Evolutionary conservation across 64 coral and sea anemone species (phyloP).

Genomic region (Stichodactyla helianthus): DNA sequence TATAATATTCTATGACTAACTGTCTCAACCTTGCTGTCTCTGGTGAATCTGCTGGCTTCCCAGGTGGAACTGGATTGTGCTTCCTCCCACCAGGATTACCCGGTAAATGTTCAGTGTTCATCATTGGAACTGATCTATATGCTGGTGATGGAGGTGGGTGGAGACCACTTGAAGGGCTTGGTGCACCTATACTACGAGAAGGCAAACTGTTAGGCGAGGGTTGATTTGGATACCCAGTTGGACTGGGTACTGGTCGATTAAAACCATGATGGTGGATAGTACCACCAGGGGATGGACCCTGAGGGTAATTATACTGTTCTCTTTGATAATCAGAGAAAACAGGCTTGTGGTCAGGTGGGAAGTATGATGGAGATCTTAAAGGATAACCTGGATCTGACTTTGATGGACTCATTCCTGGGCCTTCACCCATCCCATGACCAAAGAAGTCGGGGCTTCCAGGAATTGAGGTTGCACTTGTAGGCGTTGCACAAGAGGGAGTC

Average conservation of each 20-base stretch:
- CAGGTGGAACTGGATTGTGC: conserved; percentile 23
- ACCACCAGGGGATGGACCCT: conserved; percentile 57
- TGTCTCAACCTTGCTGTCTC: conserved; percentile 70
- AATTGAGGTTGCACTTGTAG: conserved; percentile 59
- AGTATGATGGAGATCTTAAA: conserved; percentile 52
- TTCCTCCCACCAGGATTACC: conserved; percentile 38
- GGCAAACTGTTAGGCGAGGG: conserved; percentile 52
- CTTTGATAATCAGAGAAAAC: conserved; percentile 58
- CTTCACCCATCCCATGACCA: conserved; percentile 59
- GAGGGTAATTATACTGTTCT: conserved; percentile 59
- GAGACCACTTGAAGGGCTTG: conserved; percentile 40
- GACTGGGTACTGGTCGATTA: conserved; percentile 65
- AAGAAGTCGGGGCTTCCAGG: conserved; percentile 83
- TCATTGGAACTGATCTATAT: conserved; percentile 26
- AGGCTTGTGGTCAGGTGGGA: conserved; percentile 35
- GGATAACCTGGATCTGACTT: conserved; percentile 54
- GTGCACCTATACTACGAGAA: conserved; percentile 54
- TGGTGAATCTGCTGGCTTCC: conserved; percentile 52
- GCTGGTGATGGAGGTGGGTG: conserved; percentile 40
- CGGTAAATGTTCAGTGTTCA: conserved; percentile 12
- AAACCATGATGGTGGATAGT: conserved; percentile 88
- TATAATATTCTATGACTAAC: conserved; percentile 85
- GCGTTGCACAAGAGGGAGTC: conserved; percentile 83
- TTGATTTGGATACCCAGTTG: conserved; percentile 67
- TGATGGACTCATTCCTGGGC: conserved; percentile 59